Evolutionary conservation across 2,113 vertebrate species (phyloP), one percentile per base, ranked within the genome.

Genomic region (Callopanchax toddi): DNA sequence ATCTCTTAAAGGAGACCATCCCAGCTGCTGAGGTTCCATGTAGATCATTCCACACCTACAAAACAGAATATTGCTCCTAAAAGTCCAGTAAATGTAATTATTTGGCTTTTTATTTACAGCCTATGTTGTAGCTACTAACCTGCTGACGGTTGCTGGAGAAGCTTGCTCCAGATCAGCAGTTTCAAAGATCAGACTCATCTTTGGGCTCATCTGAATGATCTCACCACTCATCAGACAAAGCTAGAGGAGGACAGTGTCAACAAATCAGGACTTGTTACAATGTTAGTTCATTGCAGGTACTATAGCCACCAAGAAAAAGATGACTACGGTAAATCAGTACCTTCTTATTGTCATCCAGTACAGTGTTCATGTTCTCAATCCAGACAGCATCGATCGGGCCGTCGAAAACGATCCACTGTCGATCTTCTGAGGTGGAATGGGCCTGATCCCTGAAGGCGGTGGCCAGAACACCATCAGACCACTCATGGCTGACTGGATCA

Each of bases 301-400:
- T 50, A 13, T 32, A 32, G n/a, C n/a, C 13, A 52, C 34, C 5
- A 21, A 17, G 2, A 4, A 5, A 39, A 12, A 15, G 4, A 25
- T 49, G 1, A 52, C 40, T 42, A 60, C n/a, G n/a, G n/a, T n/a
- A 36, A 18, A 0, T 1, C 15, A 4, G 5, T 32, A 95, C 96
- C 93, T 98, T 98, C 83, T 97, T 98, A 73, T 98, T 98, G 84
- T 98, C 96, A 82, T 98, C 96, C 65, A 98, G 86, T 26, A 95
- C 96, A 12, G 96, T 98, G 77, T 98, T 98, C 96, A 98, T 96
- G 82, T 98, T 98, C 73, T 98, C 96, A 71, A 98, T 97, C 96
- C 96, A 98, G 67, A 98, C 94, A 22, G 96, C 96, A 83, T 98
- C 96, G n/a, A 98, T 93, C 0, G 96, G 96, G 1, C 96, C 96